Evolutionary conservation across 2,888 invertebrate species (phyloP).

Genomic region (Homarus gammarus): DNA sequence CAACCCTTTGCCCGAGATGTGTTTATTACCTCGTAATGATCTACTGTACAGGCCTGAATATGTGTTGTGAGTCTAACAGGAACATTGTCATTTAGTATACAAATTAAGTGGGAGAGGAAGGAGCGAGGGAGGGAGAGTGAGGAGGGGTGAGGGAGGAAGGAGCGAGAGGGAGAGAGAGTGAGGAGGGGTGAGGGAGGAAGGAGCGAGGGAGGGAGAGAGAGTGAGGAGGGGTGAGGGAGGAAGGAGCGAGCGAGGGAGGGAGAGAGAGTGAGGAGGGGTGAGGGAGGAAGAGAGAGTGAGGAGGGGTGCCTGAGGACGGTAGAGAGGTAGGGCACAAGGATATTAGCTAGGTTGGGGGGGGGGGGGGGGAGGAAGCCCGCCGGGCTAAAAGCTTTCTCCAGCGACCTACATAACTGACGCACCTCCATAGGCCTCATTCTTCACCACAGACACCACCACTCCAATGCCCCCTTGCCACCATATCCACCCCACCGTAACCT

Average conservation of each 20-base stretch:
- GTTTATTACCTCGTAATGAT: no score
- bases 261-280: not conserved
- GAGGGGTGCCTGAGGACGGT: not conserved
- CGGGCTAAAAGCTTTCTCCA: not conserved
- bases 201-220: not conserved
- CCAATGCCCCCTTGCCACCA: not conserved
- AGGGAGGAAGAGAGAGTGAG: not conserved
- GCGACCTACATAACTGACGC: not conserved
- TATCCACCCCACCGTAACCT: not conserved
- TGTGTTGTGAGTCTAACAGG: no score
- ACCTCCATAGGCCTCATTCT: not conserved
- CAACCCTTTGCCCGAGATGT: no score
- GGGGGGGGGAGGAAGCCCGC: not conserved
- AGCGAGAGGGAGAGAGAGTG: not conserved
- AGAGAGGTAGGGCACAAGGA: not conserved
- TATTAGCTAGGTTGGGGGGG: no score
- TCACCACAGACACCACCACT: not conserved
- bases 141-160: not conserved
- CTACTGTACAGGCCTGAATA: no score
- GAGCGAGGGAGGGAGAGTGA: constrained; percentile 6
- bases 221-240: not conserved
- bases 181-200: not conserved
- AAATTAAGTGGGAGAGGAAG: not conserved
- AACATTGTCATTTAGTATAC: no score
- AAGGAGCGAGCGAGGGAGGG: not conserved